phyloP scores from a whole-genome alignment of 2,888 invertebrate genomes.

The Trachelus troglodyta region DNA sequence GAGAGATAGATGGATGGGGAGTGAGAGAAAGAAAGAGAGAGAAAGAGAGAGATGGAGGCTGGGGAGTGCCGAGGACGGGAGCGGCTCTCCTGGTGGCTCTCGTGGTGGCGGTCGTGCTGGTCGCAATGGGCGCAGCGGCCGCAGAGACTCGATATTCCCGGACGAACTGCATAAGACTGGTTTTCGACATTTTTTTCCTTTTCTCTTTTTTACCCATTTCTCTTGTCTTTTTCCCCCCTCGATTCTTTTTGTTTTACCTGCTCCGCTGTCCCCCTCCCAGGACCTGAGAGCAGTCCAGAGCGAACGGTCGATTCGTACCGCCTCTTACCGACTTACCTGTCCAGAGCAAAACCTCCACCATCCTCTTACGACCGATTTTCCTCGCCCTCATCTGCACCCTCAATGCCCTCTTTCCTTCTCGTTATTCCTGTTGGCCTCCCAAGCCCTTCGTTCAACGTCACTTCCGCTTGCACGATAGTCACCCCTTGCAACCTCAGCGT shows the following conservation, averaged over 20 bases:
- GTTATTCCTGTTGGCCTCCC: not conserved
- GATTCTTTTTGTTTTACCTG: conserved; percentile 52
- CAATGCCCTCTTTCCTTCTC: conserved; percentile 12
- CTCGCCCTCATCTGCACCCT: conserved; percentile 13
- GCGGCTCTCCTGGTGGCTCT: conserved; percentile 13
- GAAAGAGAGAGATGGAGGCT: conserved; percentile 11
- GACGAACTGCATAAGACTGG: conserved; percentile 46
- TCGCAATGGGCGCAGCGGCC: conserved; percentile 15
- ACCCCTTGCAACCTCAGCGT: too few relatives aligned
- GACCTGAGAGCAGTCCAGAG: not conserved
- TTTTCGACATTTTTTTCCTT: conserved; percentile 48
- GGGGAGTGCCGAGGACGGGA: conserved; percentile 10
- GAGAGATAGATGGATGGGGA: conserved; percentile 1
- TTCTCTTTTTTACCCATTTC: conserved; percentile 46
- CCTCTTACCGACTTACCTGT: too few relatives aligned
- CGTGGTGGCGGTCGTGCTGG: conserved; percentile 3
- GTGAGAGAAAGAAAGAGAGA: conserved; percentile 21
- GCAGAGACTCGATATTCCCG: conserved; percentile 14
- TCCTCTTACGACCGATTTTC: conserved; percentile 10
- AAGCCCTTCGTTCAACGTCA: too few relatives aligned
- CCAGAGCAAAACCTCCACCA: not conserved
- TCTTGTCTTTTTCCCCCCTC: conserved; percentile 35
- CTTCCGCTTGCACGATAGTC: too few relatives aligned
- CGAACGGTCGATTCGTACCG: too few relatives aligned
- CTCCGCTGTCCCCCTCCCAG: conserved; percentile 25